Base-by-base conservation (phyloP, 2,888 invertebrate species). In the Pandemis corylana region DNA sequence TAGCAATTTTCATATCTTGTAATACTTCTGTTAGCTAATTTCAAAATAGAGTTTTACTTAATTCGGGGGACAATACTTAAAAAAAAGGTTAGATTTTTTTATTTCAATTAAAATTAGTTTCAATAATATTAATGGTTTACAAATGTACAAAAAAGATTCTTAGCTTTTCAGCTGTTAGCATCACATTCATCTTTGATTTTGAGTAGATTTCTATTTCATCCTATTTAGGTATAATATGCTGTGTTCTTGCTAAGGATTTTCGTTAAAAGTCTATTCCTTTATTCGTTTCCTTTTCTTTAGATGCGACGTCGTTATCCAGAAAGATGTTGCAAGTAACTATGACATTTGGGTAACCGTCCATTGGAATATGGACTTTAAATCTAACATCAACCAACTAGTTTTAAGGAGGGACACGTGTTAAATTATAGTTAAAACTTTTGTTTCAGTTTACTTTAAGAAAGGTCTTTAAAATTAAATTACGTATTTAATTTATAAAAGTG, bases 301-400 rank as follows among this genome's bases (percentile, higher is more conserved):
- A 56, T 56, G 56, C 56, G 51, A 51, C 7, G 20, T 56, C 15
- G 15, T 56, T 9, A 56, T 51, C n/a, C 13, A 56, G 56, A 56
- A 72, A 77, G 77, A 72, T 59, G 76, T 78, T 78, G 78, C 78
- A 78, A 77, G 77, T 68, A 72, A 62, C 71, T 73, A 63, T 12
- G 53, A 53, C n/a, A 20, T n/a, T 64, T 15, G 44, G 13, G 20
- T 6, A 62, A 62, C 13, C 49, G n/a, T 51, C 51, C 51, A 51
- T 6, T 13, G 51, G 51, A 51, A 51, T 51, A 51, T 51, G 51
- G 2, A 51, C 51, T 51, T 13, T 51, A 7, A n/a, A 6, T n/a
- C 51, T 51, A 51, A 51, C 51, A 51, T 5, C 6, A 51, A n/a
- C 13, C 46, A 13, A 6, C 51, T 51, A 51, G n/a, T 51, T 51